A percentile compares a stretch with the other conserved stretches of the same genome.
These are phyloP conservation scores for Meiosimyza platycephala DNA, from an alignment of 2,888 invertebrate species.

Conservation along the genomic window DNA sequence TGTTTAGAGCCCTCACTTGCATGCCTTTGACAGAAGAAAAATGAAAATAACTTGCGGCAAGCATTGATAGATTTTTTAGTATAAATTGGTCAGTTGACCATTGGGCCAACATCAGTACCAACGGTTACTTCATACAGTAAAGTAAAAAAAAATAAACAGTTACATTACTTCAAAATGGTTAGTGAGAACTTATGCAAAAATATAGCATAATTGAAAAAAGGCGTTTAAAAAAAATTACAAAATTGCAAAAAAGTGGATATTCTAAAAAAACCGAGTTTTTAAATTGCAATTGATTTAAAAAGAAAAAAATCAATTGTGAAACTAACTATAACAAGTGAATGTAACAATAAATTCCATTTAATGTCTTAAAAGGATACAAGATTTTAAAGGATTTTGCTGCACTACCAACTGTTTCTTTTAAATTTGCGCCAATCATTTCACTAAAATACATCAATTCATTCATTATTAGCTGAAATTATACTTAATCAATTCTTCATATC, in stretches of 20 bases:
- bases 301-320: not conserved
- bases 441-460: not conserved
- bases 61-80: conserved; percentile 51
- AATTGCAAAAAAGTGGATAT: no score
- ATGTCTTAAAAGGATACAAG: no score
- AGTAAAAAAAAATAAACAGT: conserved; percentile 46
- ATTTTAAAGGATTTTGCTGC: not conserved
- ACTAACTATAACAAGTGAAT: no score
- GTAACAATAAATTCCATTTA: no score
- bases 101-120: conserved; percentile 64
- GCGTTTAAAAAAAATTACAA: no score
- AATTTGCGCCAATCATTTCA: not conserved
- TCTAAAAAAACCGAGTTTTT: no score
- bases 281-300: not conserved
- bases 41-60: conserved; percentile 34
- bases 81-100: conserved; percentile 60
- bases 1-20: conserved; percentile 46
- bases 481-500: not conserved
- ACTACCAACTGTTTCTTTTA: not conserved
- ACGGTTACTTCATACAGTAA: conserved; percentile 59
- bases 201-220: not conserved
- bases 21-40: conserved; percentile 27
- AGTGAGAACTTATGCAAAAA: conserved; percentile 47
- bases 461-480: not conserved
- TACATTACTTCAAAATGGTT: conserved; percentile 55